phyloP scores from a whole-genome alignment of 2,113 vertebrate genomes.

The Cranoglanis bouderius region DNA sequence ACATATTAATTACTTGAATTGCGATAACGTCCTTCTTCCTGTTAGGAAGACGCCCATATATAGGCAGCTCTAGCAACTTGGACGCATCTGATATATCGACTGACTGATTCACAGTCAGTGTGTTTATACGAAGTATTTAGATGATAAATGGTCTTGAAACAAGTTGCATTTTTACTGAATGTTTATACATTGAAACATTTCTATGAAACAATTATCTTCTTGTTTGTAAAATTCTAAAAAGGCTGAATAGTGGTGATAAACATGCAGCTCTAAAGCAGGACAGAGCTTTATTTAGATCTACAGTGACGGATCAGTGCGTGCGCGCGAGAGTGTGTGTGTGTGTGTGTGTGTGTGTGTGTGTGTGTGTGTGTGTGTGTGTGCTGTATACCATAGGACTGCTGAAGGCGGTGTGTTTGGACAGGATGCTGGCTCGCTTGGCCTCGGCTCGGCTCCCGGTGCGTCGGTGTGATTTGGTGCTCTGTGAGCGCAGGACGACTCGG shows the following conservation, averaged over 20 bases:
- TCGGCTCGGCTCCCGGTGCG: constrained; percentile 87
- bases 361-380: constrained; percentile 50
- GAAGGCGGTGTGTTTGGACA: constrained; percentile 93
- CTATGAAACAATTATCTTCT: no score
- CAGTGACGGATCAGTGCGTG: no score
- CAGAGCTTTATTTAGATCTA: background rate
- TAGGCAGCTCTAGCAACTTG: background rate
- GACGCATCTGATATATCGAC: background rate
- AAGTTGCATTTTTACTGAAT: no score
- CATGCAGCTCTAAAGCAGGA: background rate
- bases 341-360: background rate
- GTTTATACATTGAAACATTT: no score
- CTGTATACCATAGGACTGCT: constrained; percentile 92
- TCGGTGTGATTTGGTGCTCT: constrained; percentile 89
- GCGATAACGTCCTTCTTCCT: background rate
- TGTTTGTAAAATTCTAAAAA: no score
- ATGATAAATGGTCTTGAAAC: background rate
- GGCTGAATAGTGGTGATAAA: background rate
- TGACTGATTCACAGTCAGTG: background rate
- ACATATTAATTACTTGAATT: background rate
- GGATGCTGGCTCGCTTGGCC: constrained; percentile 88
- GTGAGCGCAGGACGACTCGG: constrained; percentile 79
- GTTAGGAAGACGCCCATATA: background rate
- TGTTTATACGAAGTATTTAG: background rate
- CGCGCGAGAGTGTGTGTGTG: background rate